These are phyloP conservation scores for Cromileptes altivelis DNA, from an alignment of 2,113 vertebrate genomes.

Conservation along the genomic window DNA sequence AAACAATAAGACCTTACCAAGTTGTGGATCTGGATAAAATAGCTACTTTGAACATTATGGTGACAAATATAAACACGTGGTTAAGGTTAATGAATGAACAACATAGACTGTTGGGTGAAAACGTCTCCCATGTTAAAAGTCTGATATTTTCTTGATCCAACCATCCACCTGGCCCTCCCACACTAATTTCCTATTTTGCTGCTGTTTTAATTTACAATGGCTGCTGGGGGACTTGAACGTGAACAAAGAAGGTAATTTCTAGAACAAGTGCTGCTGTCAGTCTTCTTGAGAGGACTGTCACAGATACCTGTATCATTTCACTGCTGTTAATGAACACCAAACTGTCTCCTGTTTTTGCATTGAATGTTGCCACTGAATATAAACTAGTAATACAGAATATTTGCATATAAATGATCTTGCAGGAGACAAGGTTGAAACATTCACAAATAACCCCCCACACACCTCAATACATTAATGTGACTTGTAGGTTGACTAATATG, in stretches of 20 bases:
- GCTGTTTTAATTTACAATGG: not conserved
- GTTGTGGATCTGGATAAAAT: too few relatives aligned
- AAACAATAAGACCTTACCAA: too few relatives aligned
- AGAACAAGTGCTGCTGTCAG: not conserved
- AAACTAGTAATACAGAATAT: not conserved
- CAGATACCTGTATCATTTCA: not conserved
- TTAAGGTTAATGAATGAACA: not conserved
- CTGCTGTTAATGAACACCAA: not conserved
- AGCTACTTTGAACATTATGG: too few relatives aligned
- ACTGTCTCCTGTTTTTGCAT: constrained; percentile 2
- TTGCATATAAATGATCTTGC: not conserved
- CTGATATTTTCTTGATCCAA: not conserved
- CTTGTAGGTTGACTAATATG: constrained; percentile 39
- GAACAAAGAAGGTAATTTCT: not conserved
- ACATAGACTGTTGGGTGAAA: not conserved
- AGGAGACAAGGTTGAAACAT: not conserved
- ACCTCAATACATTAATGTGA: constrained; percentile 5
- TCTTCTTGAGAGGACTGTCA: not conserved
- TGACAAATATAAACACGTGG: too few relatives aligned
- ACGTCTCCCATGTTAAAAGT: not conserved
- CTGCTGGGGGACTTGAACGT: not conserved
- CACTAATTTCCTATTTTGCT: not conserved
- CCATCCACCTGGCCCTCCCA: not conserved
- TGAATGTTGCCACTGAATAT: not conserved
- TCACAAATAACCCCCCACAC: constrained; percentile 6